Conservation (phyloP, 1,140 invertebrate species). For the Zaprionus ornatus region DNA sequence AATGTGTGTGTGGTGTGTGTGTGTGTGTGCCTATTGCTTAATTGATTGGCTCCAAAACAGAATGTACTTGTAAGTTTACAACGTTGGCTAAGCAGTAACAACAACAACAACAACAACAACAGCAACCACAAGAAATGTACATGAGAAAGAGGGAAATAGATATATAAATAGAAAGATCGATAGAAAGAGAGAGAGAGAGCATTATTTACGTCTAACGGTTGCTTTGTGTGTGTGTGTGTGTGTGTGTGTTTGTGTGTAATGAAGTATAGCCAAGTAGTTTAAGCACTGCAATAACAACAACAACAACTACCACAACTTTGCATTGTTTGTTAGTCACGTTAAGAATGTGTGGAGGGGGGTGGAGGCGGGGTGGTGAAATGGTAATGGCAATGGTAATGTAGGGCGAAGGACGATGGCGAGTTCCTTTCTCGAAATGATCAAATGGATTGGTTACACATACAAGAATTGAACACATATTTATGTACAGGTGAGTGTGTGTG, state of each 20-base stretch:
- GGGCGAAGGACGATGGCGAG: neutral
- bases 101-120: slow-evolving; percentile 43
- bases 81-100: slow-evolving; percentile 46
- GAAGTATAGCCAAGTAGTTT: slow-evolving; percentile 2
- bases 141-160: slow-evolving; percentile 29
- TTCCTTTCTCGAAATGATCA: neutral
- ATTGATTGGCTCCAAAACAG: neutral
- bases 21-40: slow-evolving; percentile 5
- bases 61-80: neutral
- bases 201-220: slow-evolving; percentile 2
- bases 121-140: slow-evolving; percentile 13
- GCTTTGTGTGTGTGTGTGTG: neutral
- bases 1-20: slow-evolving; percentile 28
- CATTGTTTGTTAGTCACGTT: slow-evolving; percentile 13
- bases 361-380: neutral
- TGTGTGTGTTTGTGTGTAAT: slow-evolving; percentile 9
- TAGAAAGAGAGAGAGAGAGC: neutral
- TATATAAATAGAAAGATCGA: slow-evolving; percentile 2
- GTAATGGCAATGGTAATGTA: neutral
- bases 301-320: slow-evolving; percentile 25
- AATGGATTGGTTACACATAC: neutral
- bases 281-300: slow-evolving; percentile 19
- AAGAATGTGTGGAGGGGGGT: neutral
- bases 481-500: neutral
- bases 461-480: neutral